Percentiles rank a stretch among this genome's conserved stretches.
Conservation (phyloP, 1,140 invertebrate species). For the Harpegnathos saltator region DNA sequence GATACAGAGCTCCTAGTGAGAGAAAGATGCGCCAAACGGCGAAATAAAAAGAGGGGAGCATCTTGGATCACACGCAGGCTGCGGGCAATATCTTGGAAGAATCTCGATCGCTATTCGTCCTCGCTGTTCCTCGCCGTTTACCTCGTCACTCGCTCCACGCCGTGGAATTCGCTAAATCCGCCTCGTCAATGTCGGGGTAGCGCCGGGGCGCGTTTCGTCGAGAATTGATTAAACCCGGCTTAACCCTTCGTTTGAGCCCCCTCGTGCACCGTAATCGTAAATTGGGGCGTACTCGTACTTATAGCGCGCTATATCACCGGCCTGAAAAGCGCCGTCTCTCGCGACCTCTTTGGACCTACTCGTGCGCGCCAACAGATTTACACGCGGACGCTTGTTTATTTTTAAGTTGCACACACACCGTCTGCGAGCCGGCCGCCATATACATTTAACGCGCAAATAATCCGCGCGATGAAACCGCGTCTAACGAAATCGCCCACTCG, state of each 20-base stretch:
- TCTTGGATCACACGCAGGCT: too few species aligned
- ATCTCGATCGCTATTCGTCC: background rate
- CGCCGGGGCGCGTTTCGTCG: conserved; percentile 60
- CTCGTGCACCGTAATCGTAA: conserved; percentile 75
- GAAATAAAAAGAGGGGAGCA: background rate
- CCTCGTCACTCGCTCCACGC: background rate
- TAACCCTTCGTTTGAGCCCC: conserved; percentile 72
- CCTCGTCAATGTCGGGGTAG: conserved; percentile 49
- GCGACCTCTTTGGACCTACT: conserved; percentile 48
- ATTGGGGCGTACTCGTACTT: conserved; percentile 60
- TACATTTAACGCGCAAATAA: background rate
- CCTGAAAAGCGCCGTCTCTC: conserved; percentile 46
- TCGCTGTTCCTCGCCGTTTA: conserved; percentile 6
- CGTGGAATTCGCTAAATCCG: conserved; percentile 18
- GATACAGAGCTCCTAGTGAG: conserved; percentile 19
- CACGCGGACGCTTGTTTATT: conserved; percentile 19
- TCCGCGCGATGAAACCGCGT: background rate
- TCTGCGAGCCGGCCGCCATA: background rate
- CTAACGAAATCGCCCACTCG: background rate
- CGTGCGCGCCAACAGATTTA: conserved; percentile 30
- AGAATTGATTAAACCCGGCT: conserved; percentile 76
- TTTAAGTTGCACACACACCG: conserved; percentile 25
- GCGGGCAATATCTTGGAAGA: background rate
- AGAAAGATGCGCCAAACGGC: background rate
- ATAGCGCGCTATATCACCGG: conserved; percentile 41